A percentile compares a stretch with the other conserved stretches of the same genome.
Evolutionary conservation across 1,140 invertebrate species (phyloP).

Genomic region (Teleopsis dalmanni): DNA sequence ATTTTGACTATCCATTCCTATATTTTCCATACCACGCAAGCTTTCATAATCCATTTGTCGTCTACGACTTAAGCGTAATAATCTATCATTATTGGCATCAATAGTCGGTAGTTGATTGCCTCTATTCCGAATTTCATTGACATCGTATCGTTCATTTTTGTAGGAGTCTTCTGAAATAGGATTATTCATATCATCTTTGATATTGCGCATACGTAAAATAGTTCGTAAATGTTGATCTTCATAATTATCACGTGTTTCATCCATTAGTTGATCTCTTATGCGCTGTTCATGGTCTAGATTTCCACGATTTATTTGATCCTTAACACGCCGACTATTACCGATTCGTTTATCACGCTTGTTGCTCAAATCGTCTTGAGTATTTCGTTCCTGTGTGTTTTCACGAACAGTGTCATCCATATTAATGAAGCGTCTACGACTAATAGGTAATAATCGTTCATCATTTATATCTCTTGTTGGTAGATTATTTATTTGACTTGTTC

Average conservation of each 20-base stretch:
- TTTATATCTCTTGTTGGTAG: slow-evolving; percentile 2
- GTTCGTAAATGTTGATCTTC: not conserved
- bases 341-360: not conserved
- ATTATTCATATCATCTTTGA: not conserved
- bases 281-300: too few relatives aligned
- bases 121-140: too few relatives aligned
- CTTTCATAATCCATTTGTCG: not conserved
- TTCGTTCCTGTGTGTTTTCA: not conserved
- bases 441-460: slow-evolving; percentile 4
- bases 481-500: too few relatives aligned
- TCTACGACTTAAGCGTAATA: not conserved
- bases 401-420: too few relatives aligned
- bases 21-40: slow-evolving; percentile 3
- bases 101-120: not conserved
- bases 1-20: not conserved
- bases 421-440: too few relatives aligned
- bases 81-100: slow-evolving; percentile 5
- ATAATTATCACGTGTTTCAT: not conserved
- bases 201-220: not conserved
- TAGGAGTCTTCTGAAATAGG: too few relatives aligned
- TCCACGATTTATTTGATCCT: too few relatives aligned
- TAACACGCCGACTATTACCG: not conserved
- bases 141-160: too few relatives aligned
- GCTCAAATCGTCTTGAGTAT: not conserved
- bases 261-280: too few relatives aligned